A percentile compares a stretch with the other conserved stretches of the same genome.
Evolutionary conservation across 2,888 invertebrate genomes (phyloP).

Genomic region (Pecten maximus): DNA sequence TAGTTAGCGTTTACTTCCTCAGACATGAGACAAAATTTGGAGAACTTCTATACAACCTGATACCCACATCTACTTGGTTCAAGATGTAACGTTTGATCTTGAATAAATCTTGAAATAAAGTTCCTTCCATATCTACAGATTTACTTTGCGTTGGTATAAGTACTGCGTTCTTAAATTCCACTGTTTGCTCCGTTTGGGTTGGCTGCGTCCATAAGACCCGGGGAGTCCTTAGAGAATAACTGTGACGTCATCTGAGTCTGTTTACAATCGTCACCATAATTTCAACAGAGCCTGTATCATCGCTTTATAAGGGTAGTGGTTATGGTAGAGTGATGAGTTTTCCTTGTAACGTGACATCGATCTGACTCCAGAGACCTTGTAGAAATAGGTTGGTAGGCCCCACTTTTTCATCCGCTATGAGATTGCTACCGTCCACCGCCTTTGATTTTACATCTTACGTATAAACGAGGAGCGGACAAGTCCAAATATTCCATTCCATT

Average conservation of each 20-base stretch:
- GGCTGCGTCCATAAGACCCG: slow-evolving; percentile 44
- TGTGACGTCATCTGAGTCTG: slow-evolving; percentile 41
- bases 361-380: slow-evolving; percentile 27
- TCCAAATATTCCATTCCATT: slow-evolving; percentile 31
- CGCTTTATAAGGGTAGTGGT: slow-evolving; percentile 42
- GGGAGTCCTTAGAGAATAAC: slow-evolving; percentile 47
- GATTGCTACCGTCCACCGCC: not conserved
- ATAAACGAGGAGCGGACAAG: not conserved
- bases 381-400: slow-evolving; percentile 31
- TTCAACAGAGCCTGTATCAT: slow-evolving; percentile 37
- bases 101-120: slow-evolving; percentile 47
- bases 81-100: slow-evolving; percentile 46
- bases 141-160: slow-evolving; percentile 41
- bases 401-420: not conserved
- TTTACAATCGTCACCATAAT: slow-evolving; percentile 44
- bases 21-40: slow-evolving; percentile 45
- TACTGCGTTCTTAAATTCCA: slow-evolving; percentile 42
- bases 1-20: slow-evolving; percentile 36
- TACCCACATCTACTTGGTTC: slow-evolving; percentile 45
- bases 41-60: slow-evolving; percentile 43
- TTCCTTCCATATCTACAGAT: slow-evolving; percentile 46
- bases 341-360: slow-evolving; percentile 41
- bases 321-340: slow-evolving; percentile 34
- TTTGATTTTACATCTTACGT: not conserved
- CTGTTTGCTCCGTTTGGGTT: slow-evolving; percentile 39